Evolutionary conservation across 2,888 invertebrate species (phyloP).

Genomic region (Platycheirus albimanus): DNA sequence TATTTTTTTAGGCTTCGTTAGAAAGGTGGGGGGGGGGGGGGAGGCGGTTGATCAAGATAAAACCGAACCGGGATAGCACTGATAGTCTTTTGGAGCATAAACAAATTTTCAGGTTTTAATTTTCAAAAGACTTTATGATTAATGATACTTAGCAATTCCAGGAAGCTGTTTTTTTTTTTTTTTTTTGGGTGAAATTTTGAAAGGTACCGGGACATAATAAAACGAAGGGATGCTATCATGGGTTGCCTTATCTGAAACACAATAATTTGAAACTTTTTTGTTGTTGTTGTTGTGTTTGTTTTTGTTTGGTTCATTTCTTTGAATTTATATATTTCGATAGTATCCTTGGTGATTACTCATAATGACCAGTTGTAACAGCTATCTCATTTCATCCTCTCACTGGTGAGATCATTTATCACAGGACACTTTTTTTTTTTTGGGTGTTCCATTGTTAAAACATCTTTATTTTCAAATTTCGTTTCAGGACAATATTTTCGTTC

Average conservation of each 20-base stretch:
- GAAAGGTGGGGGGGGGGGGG: no score
- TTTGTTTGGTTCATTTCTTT: slow-evolving; percentile 12
- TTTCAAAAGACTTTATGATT: slow-evolving; percentile 63
- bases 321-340: slow-evolving; percentile 20
- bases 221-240: neutral
- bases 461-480: slow-evolving; percentile 7
- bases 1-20: slow-evolving; percentile 1
- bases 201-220: neutral
- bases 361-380: slow-evolving; percentile 32
- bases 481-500: slow-evolving; percentile 7
- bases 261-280: slow-evolving; percentile 28
- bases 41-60: no score
- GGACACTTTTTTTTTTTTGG: neutral
- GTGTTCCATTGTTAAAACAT: neutral
- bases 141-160: slow-evolving; percentile 55
- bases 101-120: slow-evolving; percentile 56
- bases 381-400: neutral
- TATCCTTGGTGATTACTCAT: slow-evolving; percentile 59
- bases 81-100: slow-evolving; percentile 39
- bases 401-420: slow-evolving; percentile 32
- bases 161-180: no score
- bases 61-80: neutral
- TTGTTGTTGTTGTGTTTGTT: no score
- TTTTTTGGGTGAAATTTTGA: no score
- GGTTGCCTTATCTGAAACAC: neutral